Evolutionary conservation across 2,797 vertebrate species (phyloP), one percentile per base, ranked within the genome.

Genomic region (Amphiprion clarkii): DNA sequence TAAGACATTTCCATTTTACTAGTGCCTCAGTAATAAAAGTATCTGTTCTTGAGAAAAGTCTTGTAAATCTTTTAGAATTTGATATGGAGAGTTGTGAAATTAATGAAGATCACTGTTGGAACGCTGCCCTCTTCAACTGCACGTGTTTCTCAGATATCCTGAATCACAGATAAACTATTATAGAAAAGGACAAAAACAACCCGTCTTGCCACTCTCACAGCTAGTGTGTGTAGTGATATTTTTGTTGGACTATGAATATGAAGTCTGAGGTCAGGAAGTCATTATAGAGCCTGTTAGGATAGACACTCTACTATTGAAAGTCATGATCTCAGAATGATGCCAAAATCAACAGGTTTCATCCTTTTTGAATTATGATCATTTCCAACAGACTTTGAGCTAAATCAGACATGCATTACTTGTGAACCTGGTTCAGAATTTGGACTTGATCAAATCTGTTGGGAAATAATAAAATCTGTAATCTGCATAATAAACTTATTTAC

Each of bases 1-100:
- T 27, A 74, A 75, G 61, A 63, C 42, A n/a, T 84, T 82, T 78
- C 29, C 52, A 16, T 77, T 79, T 67, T 17, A 69, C 55, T 52
- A 16, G 12, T n/a, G 11, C 14, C 78, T 59, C 36, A 48, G 49
- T 27, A 6, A 49, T 4, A 49, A 49, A 46, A 49, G 17, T 6
- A 7, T 72, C 14, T 63, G 23, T 49, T 13, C 36, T 64, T 51
- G 56, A 63, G 69, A 67, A 81, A 64, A 14, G 25, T 12, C 16
- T 62, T 63, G 13, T 74, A 23, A 27, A 31, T 54, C 29, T 48
- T 58, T 66, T 19, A 31, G 56, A 36, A 67, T 76, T 62, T 27
- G 17, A n/a, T 65, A 23, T 23, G 39, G 3, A 55, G 46, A 67
- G 31, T 46, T n/a, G 51, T 71, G 58, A 36, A 68, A 63, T 71